These are phyloP conservation scores for Epiblema foenella DNA, from an alignment of 2,888 invertebrate genomes.

Conservation along the genomic window DNA sequence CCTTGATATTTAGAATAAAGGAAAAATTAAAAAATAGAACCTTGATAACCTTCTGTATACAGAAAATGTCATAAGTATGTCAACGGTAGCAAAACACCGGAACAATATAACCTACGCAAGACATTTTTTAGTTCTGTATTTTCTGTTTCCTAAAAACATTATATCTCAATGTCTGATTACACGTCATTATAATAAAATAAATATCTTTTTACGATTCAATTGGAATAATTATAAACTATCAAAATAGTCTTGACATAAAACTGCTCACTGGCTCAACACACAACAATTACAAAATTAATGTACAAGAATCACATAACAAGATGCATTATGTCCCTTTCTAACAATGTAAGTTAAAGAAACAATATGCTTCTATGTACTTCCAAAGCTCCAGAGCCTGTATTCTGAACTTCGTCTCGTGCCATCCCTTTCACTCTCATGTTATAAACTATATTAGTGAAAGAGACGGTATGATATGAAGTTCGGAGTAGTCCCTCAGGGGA, in stretches of 20 bases:
- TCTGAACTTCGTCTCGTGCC: too few relatives aligned
- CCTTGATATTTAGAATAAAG: too few relatives aligned
- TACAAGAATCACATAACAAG: constrained; percentile 7
- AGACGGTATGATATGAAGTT: too few relatives aligned
- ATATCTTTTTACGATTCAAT: neutral
- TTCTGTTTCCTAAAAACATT: too few relatives aligned
- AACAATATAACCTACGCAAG: neutral
- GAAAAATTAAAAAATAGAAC: too few relatives aligned
- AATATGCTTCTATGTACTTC: neutral
- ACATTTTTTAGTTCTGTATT: too few relatives aligned
- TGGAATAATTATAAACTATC: neutral
- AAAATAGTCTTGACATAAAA: neutral
- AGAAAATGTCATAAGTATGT: constrained; percentile 10
- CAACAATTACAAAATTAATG: neutral
- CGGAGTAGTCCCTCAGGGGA: too few relatives aligned
- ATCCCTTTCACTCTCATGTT: too few relatives aligned
- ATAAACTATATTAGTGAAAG: too few relatives aligned
- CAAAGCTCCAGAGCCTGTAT: too few relatives aligned
- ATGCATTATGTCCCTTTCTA: constrained; percentile 13
- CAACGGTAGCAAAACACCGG: neutral
- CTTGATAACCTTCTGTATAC: neutral
- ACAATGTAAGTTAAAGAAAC: constrained; percentile 3
- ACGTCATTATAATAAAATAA: neutral
- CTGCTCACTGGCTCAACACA: constrained; percentile 12
- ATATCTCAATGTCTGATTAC: too few relatives aligned